These are phyloP conservation scores for Coilia nasus DNA, from an alignment of 2,797 vertebrate genomes.

Conservation along the genomic window DNA sequence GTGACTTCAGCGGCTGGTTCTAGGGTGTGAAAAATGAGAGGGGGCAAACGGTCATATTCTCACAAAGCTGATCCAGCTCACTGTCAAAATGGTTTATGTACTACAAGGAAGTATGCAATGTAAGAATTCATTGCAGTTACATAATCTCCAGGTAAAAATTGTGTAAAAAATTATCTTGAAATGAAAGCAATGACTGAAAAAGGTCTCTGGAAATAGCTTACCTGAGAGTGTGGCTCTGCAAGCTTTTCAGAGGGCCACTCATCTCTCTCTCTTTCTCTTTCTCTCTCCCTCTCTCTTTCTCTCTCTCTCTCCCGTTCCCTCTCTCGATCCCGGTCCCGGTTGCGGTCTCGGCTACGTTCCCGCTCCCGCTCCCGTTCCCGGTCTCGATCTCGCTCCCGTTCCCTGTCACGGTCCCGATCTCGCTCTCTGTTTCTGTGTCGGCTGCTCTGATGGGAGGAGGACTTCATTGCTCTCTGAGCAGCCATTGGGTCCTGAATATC, in stretches of 20 bases:
- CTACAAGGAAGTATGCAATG: neutral
- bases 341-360: slow-evolving; percentile 69
- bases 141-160: neutral
- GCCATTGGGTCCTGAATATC: slow-evolving; percentile 91
- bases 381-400: slow-evolving; percentile 65
- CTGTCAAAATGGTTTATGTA: neutral
- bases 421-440: slow-evolving; percentile 92
- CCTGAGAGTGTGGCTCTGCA: slow-evolving; percentile 90
- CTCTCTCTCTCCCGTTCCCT: slow-evolving; percentile 65
- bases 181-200: too few relatives aligned
- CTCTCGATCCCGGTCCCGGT: slow-evolving; percentile 68
- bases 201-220: slow-evolving; percentile 54
- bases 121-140: neutral
- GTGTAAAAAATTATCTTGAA: neutral
- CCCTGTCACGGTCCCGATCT: slow-evolving; percentile 75
- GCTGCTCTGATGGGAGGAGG: slow-evolving; percentile 89
- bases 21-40: slow-evolving; percentile 58
- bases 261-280: slow-evolving; percentile 72
- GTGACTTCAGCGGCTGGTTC: slow-evolving; percentile 96
- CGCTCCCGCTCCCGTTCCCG: slow-evolving; percentile 73
- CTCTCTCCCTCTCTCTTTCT: slow-evolving; percentile 45
- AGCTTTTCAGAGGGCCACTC: slow-evolving; percentile 92
- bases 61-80: neutral
- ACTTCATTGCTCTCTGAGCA: slow-evolving; percentile 87
- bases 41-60: neutral